Percentiles rank a stretch among this genome's conserved stretches.
These are phyloP conservation scores for Hyphantria cunea DNA, from an alignment of 1,140 invertebrate species.

Conservation along the genomic window DNA sequence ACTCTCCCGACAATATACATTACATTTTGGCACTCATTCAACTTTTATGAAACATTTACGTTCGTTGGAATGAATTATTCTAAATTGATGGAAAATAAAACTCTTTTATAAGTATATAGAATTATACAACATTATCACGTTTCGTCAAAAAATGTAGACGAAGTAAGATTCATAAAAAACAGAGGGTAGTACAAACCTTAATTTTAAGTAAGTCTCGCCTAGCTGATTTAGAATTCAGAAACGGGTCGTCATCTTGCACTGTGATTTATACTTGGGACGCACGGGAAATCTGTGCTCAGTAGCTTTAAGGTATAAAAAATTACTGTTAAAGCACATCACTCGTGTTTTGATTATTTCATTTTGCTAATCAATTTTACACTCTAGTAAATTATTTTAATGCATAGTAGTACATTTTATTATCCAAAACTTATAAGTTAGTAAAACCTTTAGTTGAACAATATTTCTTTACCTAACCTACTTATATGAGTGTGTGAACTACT, in stretches of 20 bases:
- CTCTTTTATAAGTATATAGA: neutral
- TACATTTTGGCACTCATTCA: conserved; percentile 37
- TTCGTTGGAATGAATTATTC: conserved; percentile 1
- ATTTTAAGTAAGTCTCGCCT: conserved; percentile 33
- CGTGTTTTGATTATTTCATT: conserved; percentile 9
- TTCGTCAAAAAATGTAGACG: neutral
- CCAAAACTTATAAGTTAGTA: too few species aligned
- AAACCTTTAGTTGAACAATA: too few species aligned
- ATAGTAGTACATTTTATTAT: too few species aligned
- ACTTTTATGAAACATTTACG: conserved; percentile 16
- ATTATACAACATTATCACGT: neutral
- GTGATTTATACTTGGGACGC: conserved; percentile 54
- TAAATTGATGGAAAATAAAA: conserved; percentile 3
- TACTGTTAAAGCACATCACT: conserved; percentile 11
- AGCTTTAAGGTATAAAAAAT: conserved; percentile 17
- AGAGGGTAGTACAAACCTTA: conserved; percentile 18
- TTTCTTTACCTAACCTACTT: too few species aligned
- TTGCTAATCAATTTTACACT: too few species aligned
- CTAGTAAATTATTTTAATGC: too few species aligned
- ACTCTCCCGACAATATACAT: conserved; percentile 9
- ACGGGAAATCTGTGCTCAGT: conserved; percentile 20
- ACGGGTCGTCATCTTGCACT: conserved; percentile 45
- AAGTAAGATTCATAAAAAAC: conserved; percentile 15
- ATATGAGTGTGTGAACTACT: too few species aligned
- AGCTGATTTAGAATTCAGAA: conserved; percentile 58